Evolutionary conservation across 2,888 invertebrate species (phyloP), one percentile per base, ranked within the genome.

Genomic region (Carterocephalus palaemon): DNA sequence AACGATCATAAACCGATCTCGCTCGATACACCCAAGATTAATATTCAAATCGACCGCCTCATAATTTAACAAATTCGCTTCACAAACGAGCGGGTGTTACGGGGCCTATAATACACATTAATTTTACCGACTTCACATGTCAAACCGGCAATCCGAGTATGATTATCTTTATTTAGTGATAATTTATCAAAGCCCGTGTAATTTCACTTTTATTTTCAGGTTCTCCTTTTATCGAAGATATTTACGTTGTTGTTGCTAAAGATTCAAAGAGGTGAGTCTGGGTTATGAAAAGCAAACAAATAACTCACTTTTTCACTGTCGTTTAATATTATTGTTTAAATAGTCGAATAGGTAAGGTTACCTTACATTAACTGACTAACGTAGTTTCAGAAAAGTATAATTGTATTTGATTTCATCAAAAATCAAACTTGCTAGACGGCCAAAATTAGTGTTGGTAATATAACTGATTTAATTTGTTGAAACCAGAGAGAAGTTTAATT

Each of bases 91-190:
- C 75, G 75, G 76, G 67, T 72, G 74, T 72, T 64, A 54, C 60
- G 61, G 52, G 62, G 67, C 74, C 83, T 82, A 78, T 84, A 85
- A 85, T 83, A 83, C 69, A 78, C 84, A 85, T 85, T 78, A 81
- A 84, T 86, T 76, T 78, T 51, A 60, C 58, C 66, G 68, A 73
- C 75, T 77, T 72, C 75, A 61, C 83, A 75, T 84, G 84, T 84
- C 85, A 85, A 84, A 82, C 80, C 64, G 51, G 64, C 78, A 77
- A 82, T 85, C 72, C 72, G 53, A 69, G 65, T 70, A 69, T 70
- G 73, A 82, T 86, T 84, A 84, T 78, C 80, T 82, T 80, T 76
- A 86, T 83, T 82, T 81, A 76, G 71, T 63, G 64, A 71, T 73
- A 71, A 77, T 82, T 83, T 81, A 81, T 80, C 74, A 76, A 70